phyloP scores from a whole-genome alignment of 2,113 vertebrate genomes.

The Meriones unguiculatus region DNA sequence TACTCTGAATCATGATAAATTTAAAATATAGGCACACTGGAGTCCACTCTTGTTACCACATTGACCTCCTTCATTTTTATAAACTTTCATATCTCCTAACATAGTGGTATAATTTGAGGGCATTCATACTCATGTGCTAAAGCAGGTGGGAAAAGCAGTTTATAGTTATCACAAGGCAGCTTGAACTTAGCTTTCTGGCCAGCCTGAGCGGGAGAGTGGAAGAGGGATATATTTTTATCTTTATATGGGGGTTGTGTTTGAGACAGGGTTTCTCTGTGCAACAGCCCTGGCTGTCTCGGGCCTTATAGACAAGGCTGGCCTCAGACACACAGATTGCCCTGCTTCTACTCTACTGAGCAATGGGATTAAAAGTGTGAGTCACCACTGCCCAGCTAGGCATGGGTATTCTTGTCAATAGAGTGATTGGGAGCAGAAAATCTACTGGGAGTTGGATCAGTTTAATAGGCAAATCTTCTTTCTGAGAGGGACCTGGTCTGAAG shows the following conservation, averaged over 20 bases:
- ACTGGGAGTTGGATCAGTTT: background rate
- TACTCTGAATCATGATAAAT: conserved; percentile 13
- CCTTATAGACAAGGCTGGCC: background rate
- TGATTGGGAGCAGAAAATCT: background rate
- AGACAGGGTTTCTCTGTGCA: background rate
- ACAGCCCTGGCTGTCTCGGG: background rate
- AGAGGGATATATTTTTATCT: background rate
- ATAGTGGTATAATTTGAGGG: conserved; percentile 1
- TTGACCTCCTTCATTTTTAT: background rate
- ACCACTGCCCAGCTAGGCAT: background rate
- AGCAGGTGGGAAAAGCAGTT: background rate
- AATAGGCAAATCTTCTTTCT: background rate
- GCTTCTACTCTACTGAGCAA: background rate
- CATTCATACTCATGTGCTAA: background rate
- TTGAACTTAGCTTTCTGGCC: background rate
- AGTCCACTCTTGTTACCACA: background rate
- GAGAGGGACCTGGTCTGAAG: background rate
- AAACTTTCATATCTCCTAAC: background rate
- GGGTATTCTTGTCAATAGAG: background rate
- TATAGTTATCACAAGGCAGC: background rate
- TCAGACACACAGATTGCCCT: background rate
- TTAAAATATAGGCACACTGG: background rate
- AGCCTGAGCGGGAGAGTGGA: background rate
- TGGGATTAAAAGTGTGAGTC: background rate
- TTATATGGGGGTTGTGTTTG: background rate